A percentile compares a stretch with the other conserved stretches of the same genome.
Conservation (phyloP, 2,113 vertebrate genomes). For the Grantiella picta region DNA sequence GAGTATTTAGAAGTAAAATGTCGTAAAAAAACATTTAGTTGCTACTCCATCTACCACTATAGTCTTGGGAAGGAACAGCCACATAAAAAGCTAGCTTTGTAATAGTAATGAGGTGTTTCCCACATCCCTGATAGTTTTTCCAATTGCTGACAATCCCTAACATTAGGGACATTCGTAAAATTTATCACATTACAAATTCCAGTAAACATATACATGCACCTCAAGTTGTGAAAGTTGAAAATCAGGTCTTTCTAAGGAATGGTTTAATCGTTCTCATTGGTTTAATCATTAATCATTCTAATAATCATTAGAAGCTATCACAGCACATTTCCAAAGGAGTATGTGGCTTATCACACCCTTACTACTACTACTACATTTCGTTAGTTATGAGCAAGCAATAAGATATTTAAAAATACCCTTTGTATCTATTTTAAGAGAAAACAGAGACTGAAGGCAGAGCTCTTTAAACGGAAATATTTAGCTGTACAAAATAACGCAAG, state of each 20-base stretch:
- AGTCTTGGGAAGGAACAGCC: not conserved
- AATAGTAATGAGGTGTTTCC: not conserved
- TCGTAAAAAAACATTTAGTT: not conserved
- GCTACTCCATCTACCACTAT: not conserved
- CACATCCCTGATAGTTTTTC: not conserved
- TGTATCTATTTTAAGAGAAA: not conserved
- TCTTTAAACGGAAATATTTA: not conserved
- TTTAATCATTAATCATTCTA: too few species aligned
- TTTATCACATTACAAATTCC: not conserved
- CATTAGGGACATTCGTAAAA: not conserved
- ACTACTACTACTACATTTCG: not conserved
- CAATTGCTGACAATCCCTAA: not conserved
- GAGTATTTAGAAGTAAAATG: not conserved
- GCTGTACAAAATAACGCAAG: not conserved
- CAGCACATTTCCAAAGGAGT: not conserved
- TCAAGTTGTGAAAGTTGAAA: not conserved
- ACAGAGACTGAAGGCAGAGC: not conserved
- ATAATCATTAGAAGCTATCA: not conserved
- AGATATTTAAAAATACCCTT: not conserved
- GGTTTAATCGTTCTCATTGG: not conserved
- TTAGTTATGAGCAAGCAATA: not conserved
- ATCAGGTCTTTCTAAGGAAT: not conserved
- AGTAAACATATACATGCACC: not conserved
- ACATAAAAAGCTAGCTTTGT: not conserved
- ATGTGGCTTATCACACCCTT: not conserved